Conservation (phyloP, 2,113 vertebrate species). For the Macheiramphus alcinus region DNA sequence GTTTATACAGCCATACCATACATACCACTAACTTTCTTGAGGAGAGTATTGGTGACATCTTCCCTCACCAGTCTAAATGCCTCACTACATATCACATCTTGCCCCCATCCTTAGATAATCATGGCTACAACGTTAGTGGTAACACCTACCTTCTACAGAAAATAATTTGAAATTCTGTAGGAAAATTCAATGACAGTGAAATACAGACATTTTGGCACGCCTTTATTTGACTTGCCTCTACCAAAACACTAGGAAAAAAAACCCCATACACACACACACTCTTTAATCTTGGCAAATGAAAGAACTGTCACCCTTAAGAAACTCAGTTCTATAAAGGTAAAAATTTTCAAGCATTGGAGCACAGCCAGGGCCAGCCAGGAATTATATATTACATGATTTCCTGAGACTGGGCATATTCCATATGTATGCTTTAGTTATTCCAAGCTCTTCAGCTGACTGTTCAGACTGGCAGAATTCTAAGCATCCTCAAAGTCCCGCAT, state of each 20-base stretch:
- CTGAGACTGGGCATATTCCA: neutral
- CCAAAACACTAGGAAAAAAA: neutral
- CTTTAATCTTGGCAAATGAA: neutral
- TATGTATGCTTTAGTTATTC: neutral
- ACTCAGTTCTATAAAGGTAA: neutral
- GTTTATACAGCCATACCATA: neutral
- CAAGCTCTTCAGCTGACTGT: neutral
- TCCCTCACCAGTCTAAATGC: neutral
- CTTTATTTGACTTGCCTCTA: neutral
- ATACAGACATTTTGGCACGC: neutral
- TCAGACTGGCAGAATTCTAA: neutral
- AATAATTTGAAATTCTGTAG: neutral
- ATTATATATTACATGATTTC: neutral
- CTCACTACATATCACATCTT: neutral
- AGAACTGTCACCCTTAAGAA: neutral
- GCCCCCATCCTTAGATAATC: neutral
- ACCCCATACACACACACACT: fast-evolving
- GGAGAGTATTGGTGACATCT: neutral
- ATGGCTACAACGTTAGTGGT: neutral
- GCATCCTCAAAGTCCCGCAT: neutral
- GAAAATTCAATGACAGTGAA: neutral
- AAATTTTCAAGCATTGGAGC: neutral
- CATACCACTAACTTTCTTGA: neutral
- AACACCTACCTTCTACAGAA: neutral
- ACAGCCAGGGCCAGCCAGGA: neutral